Evolutionary conservation across 2,113 vertebrate species (phyloP).

Genomic region (Solea senegalensis): DNA sequence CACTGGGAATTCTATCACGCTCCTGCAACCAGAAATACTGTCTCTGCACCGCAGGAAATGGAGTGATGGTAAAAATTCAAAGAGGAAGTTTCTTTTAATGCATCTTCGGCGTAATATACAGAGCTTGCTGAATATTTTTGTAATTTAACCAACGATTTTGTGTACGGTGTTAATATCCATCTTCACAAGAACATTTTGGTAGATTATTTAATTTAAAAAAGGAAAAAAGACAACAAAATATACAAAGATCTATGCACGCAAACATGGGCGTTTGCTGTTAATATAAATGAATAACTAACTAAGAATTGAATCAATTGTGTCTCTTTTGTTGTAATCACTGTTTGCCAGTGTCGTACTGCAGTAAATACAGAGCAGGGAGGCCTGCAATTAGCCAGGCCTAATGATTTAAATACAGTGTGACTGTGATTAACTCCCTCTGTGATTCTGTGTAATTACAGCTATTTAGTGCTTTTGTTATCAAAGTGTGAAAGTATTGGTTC

Average conservation of each 20-base stretch:
- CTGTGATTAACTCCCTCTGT: slow-evolving; percentile 21
- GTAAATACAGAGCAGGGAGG: slow-evolving; percentile 27
- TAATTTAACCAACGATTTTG: background rate
- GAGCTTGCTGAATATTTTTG: slow-evolving; percentile 1
- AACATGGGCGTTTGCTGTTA: background rate
- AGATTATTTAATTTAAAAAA: no score
- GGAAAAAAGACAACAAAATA: no score
- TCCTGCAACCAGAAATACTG: slow-evolving; percentile 20
- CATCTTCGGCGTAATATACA: background rate
- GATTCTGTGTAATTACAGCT: slow-evolving; percentile 43
- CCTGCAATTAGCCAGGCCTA: slow-evolving; percentile 43
- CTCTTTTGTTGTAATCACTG: slow-evolving; percentile 6
- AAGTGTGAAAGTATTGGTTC: slow-evolving; percentile 24
- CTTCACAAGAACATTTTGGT: no score
- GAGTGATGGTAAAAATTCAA: slow-evolving; percentile 6
- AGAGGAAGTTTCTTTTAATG: background rate
- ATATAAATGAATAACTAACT: background rate
- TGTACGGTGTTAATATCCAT: no score
- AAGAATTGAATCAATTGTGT: background rate
- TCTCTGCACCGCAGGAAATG: slow-evolving; percentile 17
- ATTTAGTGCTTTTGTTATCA: background rate
- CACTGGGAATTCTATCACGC: slow-evolving; percentile 26
- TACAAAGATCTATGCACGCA: background rate
- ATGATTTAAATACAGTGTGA: slow-evolving; percentile 40
- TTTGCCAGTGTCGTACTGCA: slow-evolving; percentile 8